Evolutionary conservation across 2,888 invertebrate genomes (phyloP).

Genomic region (Eupeodes latifasciatus): DNA sequence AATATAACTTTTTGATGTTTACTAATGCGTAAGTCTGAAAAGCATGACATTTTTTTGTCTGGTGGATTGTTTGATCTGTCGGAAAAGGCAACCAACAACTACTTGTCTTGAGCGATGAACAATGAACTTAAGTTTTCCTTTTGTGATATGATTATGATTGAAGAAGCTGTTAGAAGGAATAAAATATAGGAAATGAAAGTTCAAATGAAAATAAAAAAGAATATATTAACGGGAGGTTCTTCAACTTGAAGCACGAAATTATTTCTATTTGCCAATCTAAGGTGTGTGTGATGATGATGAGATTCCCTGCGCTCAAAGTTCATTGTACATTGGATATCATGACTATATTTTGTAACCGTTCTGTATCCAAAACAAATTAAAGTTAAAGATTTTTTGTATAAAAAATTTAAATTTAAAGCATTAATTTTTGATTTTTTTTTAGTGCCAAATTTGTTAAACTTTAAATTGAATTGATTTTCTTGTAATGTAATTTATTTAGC

Average conservation of each 20-base stretch:
- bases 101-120: slow-evolving; percentile 25
- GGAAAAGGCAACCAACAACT: background rate
- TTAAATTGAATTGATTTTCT: too few relatives aligned
- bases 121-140: slow-evolving; percentile 35
- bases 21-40: slow-evolving; percentile 20
- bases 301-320: too few relatives aligned
- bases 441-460: too few relatives aligned
- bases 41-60: slow-evolving; percentile 9
- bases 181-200: slow-evolving; percentile 10
- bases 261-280: too few relatives aligned
- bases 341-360: too few relatives aligned
- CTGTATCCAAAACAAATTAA: too few relatives aligned
- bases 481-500: too few relatives aligned
- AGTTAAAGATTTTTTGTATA: too few relatives aligned
- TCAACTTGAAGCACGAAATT: background rate
- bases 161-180: background rate
- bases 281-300: too few relatives aligned
- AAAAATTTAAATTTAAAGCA: too few relatives aligned
- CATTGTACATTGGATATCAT: too few relatives aligned
- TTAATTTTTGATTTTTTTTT: too few relatives aligned
- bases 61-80: background rate
- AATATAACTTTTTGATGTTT: background rate
- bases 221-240: background rate
- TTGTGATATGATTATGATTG: background rate
- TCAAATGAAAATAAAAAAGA: background rate